Evolutionary conservation across 2,113 vertebrate species (phyloP).

Genomic region (Pluvianellus socialis): DNA sequence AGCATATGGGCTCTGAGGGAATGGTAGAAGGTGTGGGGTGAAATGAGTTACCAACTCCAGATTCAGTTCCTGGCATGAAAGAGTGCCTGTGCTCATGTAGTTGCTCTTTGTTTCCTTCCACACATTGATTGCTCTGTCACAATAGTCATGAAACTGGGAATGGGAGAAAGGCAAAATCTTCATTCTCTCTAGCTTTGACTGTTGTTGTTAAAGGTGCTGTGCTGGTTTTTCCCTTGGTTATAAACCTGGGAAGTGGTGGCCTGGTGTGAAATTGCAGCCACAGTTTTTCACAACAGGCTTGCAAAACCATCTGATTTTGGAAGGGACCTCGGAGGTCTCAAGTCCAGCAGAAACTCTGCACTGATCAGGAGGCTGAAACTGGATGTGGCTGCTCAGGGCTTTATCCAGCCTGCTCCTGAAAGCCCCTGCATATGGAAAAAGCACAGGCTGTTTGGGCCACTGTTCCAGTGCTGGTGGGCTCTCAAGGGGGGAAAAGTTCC

Average conservation of each 20-base stretch:
- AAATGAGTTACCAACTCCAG: neutral
- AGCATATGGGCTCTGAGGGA: neutral
- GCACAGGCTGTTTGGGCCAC: neutral
- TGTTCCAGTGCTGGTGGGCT: neutral
- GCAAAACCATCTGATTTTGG: neutral
- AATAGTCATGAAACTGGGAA: neutral
- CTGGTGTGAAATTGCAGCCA: neutral
- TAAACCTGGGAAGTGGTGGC: neutral
- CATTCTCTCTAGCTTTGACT: neutral
- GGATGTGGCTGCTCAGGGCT: neutral
- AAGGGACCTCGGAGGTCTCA: neutral
- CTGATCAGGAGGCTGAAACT: neutral
- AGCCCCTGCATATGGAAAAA: neutral
- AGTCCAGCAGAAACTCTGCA: neutral
- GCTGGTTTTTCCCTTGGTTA: neutral
- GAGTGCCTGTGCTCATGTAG: neutral
- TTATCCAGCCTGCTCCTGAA: neutral
- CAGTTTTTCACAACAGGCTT: neutral
- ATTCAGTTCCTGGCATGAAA: neutral
- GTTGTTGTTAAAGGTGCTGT: neutral
- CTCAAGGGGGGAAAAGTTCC: fast-evolving
- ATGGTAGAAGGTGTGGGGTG: neutral
- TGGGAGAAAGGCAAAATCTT: neutral
- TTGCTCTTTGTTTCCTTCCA: neutral
- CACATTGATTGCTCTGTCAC: neutral